Percentiles rank a stretch among this genome's conserved stretches.
phyloP scores from a whole-genome alignment of 1,140 invertebrate genomes.

The Harlomillsia oculata region DNA sequence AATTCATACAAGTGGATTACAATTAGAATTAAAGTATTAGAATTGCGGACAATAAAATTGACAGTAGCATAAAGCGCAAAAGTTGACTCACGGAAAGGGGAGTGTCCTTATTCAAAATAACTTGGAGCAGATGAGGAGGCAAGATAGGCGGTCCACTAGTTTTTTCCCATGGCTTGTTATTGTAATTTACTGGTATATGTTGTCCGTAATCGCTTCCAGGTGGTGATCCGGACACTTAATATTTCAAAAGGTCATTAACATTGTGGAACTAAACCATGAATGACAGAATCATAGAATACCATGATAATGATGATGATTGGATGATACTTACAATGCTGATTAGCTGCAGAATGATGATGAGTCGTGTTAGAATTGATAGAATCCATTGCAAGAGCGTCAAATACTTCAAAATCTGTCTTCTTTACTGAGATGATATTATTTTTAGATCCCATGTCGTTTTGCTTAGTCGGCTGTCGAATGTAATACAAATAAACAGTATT shows the following conservation, averaged over 20 bases:
- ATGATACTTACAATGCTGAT: too few species aligned
- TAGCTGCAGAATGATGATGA: too few species aligned
- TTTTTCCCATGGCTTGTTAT: conserved; percentile 81
- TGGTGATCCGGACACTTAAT: conserved; percentile 39
- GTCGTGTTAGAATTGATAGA: conserved; percentile 67
- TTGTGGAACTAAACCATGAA: not conserved
- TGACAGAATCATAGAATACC: not conserved
- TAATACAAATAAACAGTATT: not conserved
- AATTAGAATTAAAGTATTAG: not conserved
- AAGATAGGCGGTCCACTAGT: conserved; percentile 88
- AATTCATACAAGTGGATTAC: conserved; percentile 23
- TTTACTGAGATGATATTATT: conserved; percentile 88
- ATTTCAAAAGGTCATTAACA: too few species aligned
- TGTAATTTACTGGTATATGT: conserved; percentile 83
- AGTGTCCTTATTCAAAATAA: conserved; percentile 98
- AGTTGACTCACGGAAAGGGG: conserved; percentile 68
- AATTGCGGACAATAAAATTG: not conserved
- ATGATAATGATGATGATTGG: not conserved
- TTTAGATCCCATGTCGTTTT: conserved; percentile 76
- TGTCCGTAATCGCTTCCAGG: conserved; percentile 63
- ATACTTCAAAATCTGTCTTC: conserved; percentile 93
- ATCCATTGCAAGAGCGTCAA: conserved; percentile 90
- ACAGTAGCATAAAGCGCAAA: not conserved
- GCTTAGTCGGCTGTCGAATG: conserved; percentile 63
- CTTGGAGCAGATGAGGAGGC: conserved; percentile 93